Evolutionary conservation across 2,888 invertebrate genomes (phyloP), one percentile per base, ranked within the genome.

Genomic region (Autographa pulchrina): DNA sequence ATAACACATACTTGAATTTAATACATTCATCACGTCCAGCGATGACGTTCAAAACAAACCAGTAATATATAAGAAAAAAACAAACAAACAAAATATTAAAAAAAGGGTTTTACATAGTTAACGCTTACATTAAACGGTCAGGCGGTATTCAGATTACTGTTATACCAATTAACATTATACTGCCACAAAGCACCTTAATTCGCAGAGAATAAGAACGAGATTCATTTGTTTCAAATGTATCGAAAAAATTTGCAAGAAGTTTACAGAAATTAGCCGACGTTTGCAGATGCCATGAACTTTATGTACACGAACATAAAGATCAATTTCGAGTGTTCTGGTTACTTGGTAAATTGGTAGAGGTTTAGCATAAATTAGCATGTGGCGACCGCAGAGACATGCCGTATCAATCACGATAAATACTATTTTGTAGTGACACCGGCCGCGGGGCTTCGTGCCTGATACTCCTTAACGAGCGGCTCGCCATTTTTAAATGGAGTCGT

Each of bases 381-480:
- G 83, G 77, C 78, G 80, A 85, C 83, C 81, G 78, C 75, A 80
- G 81, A 80, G 86, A 83, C 85, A 86, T 77, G 86, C 70, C 71
- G 82, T 85, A 87, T 86, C 87, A 86, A 86, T 87, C 86, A 87
- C 77, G 84, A 84, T 87, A 87, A 87, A 86, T 82, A 83, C 85
- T 83, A 82, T 86, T 83, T 83, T 82, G 85, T 82, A 84, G 86
- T 85, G 87, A 85, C 84, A 84, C 75, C 79, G 74, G 74, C 87
- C 80, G 69, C 72, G 66, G 84, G 86, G 65, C 58, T 77, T 71
- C 71, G 75, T 77, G 79, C 69, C 43, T 62, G 74, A 61, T 73
- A 74, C 79, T 77, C 76, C 69, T 74, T 80, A 86, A 81, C 78
- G 72, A 81, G 67, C 65, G 48, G 70, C 66, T 78, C 78, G 79